phyloP scores from a whole-genome alignment of 2,797 vertebrate species.

The Scolopax rusticola region DNA sequence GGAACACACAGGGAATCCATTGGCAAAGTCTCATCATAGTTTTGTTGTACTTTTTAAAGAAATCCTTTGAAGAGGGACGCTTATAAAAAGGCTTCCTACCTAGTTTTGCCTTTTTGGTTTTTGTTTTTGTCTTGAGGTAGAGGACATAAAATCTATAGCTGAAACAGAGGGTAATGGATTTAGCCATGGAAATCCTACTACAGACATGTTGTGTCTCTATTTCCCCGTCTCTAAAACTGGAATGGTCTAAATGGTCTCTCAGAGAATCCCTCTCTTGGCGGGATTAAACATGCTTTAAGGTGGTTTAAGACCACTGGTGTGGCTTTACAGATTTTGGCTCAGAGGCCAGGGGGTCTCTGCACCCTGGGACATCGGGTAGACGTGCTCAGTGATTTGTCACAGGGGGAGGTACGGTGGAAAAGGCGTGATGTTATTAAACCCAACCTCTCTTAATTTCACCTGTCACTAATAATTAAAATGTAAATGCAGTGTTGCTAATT shows the following conservation, averaged over 20 bases:
- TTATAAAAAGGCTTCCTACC: neutral
- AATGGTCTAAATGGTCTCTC: neutral
- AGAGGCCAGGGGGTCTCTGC: rapidly evolving
- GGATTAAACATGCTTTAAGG: rapidly evolving
- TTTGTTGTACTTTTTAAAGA: neutral
- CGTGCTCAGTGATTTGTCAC: rapidly evolving
- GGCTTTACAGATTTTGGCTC: neutral
- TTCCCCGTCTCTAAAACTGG: neutral
- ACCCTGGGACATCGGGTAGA: rapidly evolving
- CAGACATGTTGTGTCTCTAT: rapidly evolving
- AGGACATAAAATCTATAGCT: neutral
- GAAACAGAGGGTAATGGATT: neutral
- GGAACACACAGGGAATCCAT: neutral
- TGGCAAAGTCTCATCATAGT: neutral
- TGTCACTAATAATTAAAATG: constrained; percentile 21
- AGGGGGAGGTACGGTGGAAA: neutral
- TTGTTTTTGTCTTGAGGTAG: neutral
- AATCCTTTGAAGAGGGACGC: neutral
- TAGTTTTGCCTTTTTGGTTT: neutral
- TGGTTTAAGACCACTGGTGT: neutral
- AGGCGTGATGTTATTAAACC: rapidly evolving
- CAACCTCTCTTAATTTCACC: neutral
- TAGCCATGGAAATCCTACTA: neutral
- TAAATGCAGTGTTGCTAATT: neutral
- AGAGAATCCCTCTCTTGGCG: too few species aligned